phyloP scores from a whole-genome alignment of 2,888 invertebrate species.

The Agrilus cyanescens region DNA sequence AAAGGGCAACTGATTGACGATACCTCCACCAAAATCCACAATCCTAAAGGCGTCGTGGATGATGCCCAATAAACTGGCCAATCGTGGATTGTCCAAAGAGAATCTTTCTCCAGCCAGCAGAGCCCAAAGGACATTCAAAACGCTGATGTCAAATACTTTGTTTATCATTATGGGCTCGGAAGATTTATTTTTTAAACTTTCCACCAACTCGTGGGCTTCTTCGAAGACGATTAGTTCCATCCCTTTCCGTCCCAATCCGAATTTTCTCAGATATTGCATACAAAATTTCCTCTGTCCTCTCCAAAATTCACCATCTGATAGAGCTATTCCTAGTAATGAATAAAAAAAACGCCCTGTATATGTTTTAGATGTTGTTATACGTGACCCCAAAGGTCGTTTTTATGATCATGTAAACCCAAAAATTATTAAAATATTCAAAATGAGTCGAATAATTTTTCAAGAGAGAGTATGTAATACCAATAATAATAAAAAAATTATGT shows the following conservation, averaged over 20 bases:
- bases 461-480: too few relatives aligned
- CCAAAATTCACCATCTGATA: conserved; percentile 56
- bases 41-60: conserved; percentile 51
- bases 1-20: conserved; percentile 57
- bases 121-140: conserved; percentile 58
- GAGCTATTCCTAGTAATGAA: conserved; percentile 47
- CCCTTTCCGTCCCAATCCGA: conserved; percentile 48
- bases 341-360: not conserved
- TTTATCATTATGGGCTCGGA: conserved; percentile 38
- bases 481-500: too few relatives aligned
- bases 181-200: conserved; percentile 30
- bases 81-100: conserved; percentile 43
- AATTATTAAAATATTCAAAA: too few relatives aligned
- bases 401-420: too few relatives aligned
- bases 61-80: conserved; percentile 42
- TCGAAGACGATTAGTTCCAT: conserved; percentile 49
- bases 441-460: too few relatives aligned
- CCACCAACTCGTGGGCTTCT: conserved; percentile 44
- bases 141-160: conserved; percentile 45
- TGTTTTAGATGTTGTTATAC: too few relatives aligned
- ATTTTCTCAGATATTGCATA: conserved; percentile 48
- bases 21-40: conserved; percentile 54
- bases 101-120: conserved; percentile 57
- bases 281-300: conserved; percentile 54
- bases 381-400: too few relatives aligned